Percentiles rank a stretch among this genome's conserved stretches.
phyloP scores from a whole-genome alignment of 2,113 vertebrate genomes.

The Podocnemis expansa region DNA sequence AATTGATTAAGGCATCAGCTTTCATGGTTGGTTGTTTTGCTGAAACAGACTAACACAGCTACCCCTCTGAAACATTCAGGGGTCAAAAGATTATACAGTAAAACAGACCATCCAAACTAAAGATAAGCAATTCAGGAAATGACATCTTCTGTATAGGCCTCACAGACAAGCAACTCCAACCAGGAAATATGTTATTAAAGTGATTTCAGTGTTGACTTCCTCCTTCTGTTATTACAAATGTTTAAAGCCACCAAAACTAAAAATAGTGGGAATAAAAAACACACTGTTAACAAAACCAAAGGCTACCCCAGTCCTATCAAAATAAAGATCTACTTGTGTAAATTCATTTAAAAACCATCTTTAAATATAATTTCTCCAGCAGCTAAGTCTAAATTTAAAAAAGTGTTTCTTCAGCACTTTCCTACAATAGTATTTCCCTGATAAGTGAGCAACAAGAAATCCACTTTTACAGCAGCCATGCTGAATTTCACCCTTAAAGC shows the following conservation, averaged over 20 bases:
- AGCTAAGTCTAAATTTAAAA: not conserved
- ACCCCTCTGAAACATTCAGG: not conserved
- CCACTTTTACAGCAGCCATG: not conserved
- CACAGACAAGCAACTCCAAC: slow-evolving; percentile 78
- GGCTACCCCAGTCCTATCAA: not conserved
- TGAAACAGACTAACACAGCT: no score
- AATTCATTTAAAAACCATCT: not conserved
- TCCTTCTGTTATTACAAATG: slow-evolving; percentile 66
- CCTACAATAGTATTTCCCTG: not conserved
- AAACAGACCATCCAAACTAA: not conserved
- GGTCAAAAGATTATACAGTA: slow-evolving; percentile 2
- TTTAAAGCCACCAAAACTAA: slow-evolving; percentile 39
- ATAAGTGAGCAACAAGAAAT: not conserved
- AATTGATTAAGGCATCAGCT: no score
- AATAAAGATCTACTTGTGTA: not conserved
- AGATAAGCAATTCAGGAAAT: slow-evolving; percentile 83
- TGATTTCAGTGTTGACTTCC: slow-evolving; percentile 83
- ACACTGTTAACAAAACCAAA: not conserved
- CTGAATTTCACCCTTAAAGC: not conserved
- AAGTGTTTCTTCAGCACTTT: not conserved
- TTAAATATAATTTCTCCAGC: not conserved
- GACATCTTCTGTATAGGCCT: slow-evolving; percentile 75
- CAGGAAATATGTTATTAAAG: slow-evolving; percentile 79
- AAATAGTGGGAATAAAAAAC: slow-evolving; percentile 46
- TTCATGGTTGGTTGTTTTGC: no score